These are phyloP conservation scores for Anseranas semipalmata DNA, from an alignment of 2,113 vertebrate species.

Conservation along the genomic window DNA sequence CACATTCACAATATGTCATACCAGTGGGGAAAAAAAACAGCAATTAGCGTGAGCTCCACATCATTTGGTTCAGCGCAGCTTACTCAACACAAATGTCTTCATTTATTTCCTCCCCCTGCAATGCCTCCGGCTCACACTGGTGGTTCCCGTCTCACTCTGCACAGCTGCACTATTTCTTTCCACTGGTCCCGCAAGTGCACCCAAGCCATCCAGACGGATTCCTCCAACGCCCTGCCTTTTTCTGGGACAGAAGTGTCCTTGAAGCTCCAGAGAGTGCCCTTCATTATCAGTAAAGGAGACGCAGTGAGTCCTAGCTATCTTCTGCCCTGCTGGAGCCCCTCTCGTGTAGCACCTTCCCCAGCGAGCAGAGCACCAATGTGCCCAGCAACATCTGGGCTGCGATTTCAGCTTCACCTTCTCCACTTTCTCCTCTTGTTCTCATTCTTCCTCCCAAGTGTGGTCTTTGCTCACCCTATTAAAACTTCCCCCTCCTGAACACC, in stretches of 20 bases:
- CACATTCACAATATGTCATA: not conserved
- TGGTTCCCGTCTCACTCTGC: not conserved
- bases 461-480: constrained; percentile 4
- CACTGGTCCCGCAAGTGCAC: accelerated
- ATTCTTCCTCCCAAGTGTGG: not conserved
- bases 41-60: not conserved
- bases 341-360: not conserved
- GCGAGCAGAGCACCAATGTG: not conserved
- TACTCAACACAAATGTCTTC: constrained; percentile 12
- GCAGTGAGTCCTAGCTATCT: not conserved
- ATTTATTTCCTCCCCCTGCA: not conserved
- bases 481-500: not conserved
- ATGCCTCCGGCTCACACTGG: not conserved
- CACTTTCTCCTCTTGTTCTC: not conserved
- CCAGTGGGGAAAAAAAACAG: not conserved
- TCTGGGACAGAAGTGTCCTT: not conserved
- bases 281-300: not conserved
- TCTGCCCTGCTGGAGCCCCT: not conserved
- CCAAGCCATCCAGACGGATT: accelerated
- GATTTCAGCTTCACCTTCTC: not conserved
- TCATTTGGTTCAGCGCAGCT: constrained; percentile 19
- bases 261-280: not conserved
- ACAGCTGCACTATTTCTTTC: constrained; percentile 10
- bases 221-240: not conserved
- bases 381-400: accelerated